Evolutionary conservation across 2,113 vertebrate genomes (phyloP).

Genomic region (Cochlearius cochlearius): DNA sequence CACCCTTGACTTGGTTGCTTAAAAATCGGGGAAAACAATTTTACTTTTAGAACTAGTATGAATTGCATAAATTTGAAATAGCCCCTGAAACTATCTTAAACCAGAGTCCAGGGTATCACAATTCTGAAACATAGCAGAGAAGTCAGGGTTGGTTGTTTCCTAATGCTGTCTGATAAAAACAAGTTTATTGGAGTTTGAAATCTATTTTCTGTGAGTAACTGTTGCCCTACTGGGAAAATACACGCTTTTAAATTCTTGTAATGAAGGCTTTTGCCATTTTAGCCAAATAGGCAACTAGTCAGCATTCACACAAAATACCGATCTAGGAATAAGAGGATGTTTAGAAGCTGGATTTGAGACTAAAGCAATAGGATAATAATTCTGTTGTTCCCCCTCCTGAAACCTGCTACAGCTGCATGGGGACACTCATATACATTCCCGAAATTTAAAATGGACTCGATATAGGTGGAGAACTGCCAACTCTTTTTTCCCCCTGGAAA

Average conservation of each 20-base stretch:
- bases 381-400: not conserved
- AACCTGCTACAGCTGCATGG: not conserved
- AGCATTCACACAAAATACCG: not conserved
- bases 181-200: not conserved
- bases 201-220: not conserved
- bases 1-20: not conserved
- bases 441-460: not conserved
- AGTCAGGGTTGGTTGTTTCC: not conserved
- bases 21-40: not conserved
- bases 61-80: not conserved
- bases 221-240: not conserved
- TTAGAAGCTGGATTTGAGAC: not conserved
- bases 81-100: not conserved
- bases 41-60: not conserved
- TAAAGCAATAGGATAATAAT: not conserved
- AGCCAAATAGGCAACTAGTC: not conserved
- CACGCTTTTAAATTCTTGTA: not conserved
- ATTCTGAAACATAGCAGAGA: not conserved
- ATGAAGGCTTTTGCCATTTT: not conserved
- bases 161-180: not conserved
- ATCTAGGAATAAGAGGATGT: not conserved
- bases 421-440: fast-evolving
- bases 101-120: not conserved
- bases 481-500: not conserved
- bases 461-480: not conserved